phyloP scores from a whole-genome alignment of 2,113 vertebrate species.

The Engystomops pustulosus region DNA sequence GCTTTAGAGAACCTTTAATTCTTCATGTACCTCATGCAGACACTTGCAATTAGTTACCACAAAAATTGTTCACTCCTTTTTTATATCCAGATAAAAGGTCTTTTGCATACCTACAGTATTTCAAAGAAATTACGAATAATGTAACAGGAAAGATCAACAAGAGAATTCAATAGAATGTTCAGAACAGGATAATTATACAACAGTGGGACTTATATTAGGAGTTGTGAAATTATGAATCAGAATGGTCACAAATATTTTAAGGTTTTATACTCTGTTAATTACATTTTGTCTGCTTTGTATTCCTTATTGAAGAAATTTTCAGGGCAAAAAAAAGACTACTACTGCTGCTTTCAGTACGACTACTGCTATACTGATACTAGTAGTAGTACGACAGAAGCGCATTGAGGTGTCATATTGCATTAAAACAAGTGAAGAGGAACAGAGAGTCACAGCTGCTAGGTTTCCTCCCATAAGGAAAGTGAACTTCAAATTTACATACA shows the following conservation, averaged over 20 bases:
- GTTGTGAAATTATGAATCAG: background rate
- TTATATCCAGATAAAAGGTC: background rate
- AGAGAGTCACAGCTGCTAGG: no score
- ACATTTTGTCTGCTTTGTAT: no score
- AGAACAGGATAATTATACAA: background rate
- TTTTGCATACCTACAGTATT: background rate
- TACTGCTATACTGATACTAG: no score
- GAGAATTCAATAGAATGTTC: background rate
- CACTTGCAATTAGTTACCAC: background rate
- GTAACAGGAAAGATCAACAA: background rate
- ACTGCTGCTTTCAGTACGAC: no score
- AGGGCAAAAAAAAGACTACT: no score
- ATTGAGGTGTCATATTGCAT: no score
- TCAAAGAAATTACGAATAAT: background rate
- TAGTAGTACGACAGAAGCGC: no score
- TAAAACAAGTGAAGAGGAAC: no score
- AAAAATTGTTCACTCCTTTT: conserved; percentile 11
- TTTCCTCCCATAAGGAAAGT: no score
- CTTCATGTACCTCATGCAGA: background rate
- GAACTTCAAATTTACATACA: no score
- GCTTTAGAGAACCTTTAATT: conserved; percentile 5
- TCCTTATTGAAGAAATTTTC: no score
- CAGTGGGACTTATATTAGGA: background rate
- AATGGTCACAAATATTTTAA: background rate
- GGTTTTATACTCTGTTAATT: background rate